Conservation (phyloP, 2,888 invertebrate genomes). For the Lepidonotus clava region DNA sequence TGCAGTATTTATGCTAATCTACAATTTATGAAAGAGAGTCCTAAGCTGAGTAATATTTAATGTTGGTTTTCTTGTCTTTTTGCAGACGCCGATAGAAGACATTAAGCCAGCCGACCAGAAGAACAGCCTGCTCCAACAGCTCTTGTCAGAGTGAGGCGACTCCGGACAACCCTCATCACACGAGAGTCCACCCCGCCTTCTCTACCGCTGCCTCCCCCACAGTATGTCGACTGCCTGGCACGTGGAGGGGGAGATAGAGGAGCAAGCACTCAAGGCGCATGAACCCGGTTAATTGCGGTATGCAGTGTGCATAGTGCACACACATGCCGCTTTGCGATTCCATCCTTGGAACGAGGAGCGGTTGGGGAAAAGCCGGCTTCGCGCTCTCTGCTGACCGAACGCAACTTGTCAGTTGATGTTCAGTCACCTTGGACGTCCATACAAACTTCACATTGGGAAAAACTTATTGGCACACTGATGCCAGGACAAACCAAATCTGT, state of each 20-base stretch:
- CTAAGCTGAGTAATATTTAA: too few species aligned
- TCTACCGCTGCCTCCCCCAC: neutral
- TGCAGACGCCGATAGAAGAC: conserved; percentile 87
- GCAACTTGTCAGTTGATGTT: neutral
- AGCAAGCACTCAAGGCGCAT: too few species aligned
- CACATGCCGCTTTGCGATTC: conserved; percentile 11
- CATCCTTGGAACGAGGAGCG: neutral
- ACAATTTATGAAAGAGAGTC: too few species aligned
- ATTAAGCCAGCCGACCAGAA: conserved; percentile 88
- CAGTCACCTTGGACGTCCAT: conserved; percentile 16
- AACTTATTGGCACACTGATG: neutral
- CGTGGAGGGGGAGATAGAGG: too few species aligned
- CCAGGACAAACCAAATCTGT: conserved; percentile 18
- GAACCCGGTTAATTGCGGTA: neutral
- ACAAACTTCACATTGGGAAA: conserved; percentile 34
- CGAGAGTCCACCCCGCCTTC: too few species aligned
- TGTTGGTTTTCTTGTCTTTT: too few species aligned
- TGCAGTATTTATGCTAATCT: too few species aligned
- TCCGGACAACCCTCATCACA: neutral
- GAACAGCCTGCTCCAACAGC: conserved; percentile 91
- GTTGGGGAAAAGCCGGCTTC: neutral
- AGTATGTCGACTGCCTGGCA: neutral
- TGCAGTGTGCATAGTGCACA: neutral
- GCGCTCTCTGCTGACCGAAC: neutral
- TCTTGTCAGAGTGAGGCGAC: conserved; percentile 85